phyloP scores from a whole-genome alignment of 1,140 invertebrate genomes.

The Ostrea edulis region DNA sequence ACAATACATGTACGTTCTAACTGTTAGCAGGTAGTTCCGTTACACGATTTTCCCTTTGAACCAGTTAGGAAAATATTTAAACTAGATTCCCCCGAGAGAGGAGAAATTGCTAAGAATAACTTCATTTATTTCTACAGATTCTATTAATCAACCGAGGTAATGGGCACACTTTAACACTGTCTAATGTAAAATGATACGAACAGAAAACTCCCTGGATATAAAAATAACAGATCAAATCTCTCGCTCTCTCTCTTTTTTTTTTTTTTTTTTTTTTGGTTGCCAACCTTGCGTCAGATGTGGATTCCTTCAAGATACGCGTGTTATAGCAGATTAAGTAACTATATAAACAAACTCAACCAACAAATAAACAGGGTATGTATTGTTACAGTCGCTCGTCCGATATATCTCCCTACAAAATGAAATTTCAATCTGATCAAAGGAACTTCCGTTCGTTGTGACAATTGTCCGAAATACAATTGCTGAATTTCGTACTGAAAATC shows the following conservation, averaged over 20 bases:
- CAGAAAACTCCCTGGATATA: too few relatives aligned
- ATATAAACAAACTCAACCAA: conserved; percentile 8
- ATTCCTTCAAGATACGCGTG: too few relatives aligned
- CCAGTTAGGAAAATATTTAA: neutral
- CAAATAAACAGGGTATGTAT: neutral
- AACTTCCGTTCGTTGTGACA: neutral
- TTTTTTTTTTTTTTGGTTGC: too few relatives aligned
- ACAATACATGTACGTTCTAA: conserved; percentile 2
- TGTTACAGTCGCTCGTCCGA: neutral
- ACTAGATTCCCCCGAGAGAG: neutral
- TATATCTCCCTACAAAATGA: neutral
- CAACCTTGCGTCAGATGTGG: too few relatives aligned
- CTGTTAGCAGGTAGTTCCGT: conserved; percentile 26
- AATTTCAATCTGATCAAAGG: conserved; percentile 25
- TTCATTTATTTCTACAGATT: neutral
- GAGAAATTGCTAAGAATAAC: neutral
- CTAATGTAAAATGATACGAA: too few relatives aligned
- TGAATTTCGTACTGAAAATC: neutral
- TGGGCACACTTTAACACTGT: too few relatives aligned
- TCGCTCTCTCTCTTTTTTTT: too few relatives aligned
- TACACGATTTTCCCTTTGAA: neutral
- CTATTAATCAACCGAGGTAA: neutral
- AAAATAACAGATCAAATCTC: too few relatives aligned
- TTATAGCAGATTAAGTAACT: neutral
- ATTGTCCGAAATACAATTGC: conserved; percentile 14